These are phyloP conservation scores for Meiosimyza decipiens DNA, from an alignment of 2,888 invertebrate species.

Conservation along the genomic window DNA sequence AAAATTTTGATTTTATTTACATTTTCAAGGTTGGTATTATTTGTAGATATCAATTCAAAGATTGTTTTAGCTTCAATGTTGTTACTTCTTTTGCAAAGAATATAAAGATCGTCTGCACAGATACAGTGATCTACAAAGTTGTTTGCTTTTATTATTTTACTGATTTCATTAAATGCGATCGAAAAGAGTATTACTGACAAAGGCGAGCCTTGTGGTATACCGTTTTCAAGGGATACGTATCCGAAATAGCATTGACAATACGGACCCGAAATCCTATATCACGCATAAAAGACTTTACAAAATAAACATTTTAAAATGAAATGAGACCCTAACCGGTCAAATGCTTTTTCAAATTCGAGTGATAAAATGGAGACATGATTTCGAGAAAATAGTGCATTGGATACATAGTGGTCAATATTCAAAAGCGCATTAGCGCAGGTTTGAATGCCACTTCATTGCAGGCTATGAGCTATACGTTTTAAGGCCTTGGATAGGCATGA, in stretches of 20 bases:
- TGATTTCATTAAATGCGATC: conserved; percentile 38
- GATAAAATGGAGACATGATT: no score
- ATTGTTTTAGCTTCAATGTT: background rate
- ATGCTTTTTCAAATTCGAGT: no score
- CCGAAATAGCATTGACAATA: conserved; percentile 29
- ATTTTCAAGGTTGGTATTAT: no score
- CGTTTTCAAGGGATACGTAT: background rate
- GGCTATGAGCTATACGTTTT: conserved; percentile 23
- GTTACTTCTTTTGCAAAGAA: conserved; percentile 33
- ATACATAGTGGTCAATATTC: conserved; percentile 21
- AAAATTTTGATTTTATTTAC: no score
- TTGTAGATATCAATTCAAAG: no score
- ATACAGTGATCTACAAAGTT: conserved; percentile 29
- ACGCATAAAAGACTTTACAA: conserved; percentile 32
- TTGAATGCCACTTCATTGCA: no score
- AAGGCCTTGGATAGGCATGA: conserved; percentile 30
- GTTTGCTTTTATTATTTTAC: conserved; percentile 27
- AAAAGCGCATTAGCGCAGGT: conserved; percentile 19
- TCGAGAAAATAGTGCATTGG: conserved; percentile 20
- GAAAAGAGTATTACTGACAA: conserved; percentile 38
- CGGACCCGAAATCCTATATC: conserved; percentile 33
- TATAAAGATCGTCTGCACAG: conserved; percentile 38
- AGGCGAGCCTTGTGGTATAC: conserved; percentile 28
- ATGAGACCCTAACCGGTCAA: background rate
- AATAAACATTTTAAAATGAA: conserved; percentile 32